Conservation (phyloP, 2,797 vertebrate genomes). For the Sebastolobus altivelis region DNA sequence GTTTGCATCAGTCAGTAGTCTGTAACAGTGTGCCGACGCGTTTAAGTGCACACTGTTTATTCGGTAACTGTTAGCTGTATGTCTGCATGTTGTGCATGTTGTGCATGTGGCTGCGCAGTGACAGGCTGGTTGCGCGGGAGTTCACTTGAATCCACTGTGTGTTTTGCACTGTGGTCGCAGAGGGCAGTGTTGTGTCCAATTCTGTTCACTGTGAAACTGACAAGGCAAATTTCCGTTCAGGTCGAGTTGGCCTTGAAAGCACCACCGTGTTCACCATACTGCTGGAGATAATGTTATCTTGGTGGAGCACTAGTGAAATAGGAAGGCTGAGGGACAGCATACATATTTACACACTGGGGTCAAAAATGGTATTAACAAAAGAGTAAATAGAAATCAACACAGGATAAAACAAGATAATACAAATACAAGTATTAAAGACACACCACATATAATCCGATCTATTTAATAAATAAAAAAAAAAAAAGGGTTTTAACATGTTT, state of each 20-base stretch:
- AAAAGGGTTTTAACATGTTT: background rate
- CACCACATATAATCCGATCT: background rate
- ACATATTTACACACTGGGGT: background rate
- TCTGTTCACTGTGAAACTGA: background rate
- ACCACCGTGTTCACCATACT: background rate
- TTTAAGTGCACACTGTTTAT: background rate
- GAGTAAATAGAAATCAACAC: background rate
- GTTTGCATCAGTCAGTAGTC: background rate
- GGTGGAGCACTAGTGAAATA: background rate
- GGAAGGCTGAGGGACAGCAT: background rate
- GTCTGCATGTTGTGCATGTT: background rate
- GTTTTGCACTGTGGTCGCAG: slow-evolving; percentile 41
- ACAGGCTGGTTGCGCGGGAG: slow-evolving; percentile 75
- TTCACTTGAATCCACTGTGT: slow-evolving; percentile 70
- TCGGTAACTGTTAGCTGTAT: background rate
- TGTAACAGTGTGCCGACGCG: accelerated
- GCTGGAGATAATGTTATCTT: slow-evolving; percentile 18
- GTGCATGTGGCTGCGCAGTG: slow-evolving; percentile 56
- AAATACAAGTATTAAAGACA: background rate
- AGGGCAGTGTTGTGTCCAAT: slow-evolving; percentile 62
- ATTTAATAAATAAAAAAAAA: background rate
- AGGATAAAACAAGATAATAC: background rate
- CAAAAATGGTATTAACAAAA: background rate
- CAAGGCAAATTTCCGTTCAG: background rate
- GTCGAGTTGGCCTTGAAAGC: slow-evolving; percentile 11